Evolutionary conservation across 2,888 invertebrate genomes (phyloP).

Genomic region (Hirtodrosophila alboralis): DNA sequence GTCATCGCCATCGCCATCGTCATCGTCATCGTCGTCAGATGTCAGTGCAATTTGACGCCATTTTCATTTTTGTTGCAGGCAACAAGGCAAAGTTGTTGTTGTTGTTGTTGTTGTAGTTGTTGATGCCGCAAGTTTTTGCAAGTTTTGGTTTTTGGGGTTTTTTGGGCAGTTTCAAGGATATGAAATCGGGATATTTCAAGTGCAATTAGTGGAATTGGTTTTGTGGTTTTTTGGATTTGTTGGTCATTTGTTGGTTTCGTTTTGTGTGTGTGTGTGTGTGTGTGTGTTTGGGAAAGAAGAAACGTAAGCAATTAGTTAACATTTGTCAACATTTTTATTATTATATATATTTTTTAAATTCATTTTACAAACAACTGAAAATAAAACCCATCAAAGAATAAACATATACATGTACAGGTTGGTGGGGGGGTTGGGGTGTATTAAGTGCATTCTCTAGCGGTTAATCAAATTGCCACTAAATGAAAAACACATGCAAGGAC

Average conservation of each 20-base stretch:
- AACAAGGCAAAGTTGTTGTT: conserved; percentile 28
- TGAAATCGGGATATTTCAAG: conserved; percentile 76
- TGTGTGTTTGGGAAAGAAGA: conserved; percentile 43
- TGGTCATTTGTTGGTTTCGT: conserved; percentile 51
- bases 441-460: conserved; percentile 59
- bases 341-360: conserved; percentile 8
- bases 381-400: conserved; percentile 54
- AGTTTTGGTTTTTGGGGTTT: conserved; percentile 19
- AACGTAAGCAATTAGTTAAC: conserved; percentile 68
- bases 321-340: conserved; percentile 32
- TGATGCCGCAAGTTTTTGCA: conserved; percentile 63
- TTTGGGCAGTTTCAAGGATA: conserved; percentile 47
- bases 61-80: conserved; percentile 67
- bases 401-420: conserved; percentile 23
- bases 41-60: conserved; percentile 82
- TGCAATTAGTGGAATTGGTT: conserved; percentile 81
- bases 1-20: conserved; percentile 34
- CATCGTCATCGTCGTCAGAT: conserved; percentile 75
- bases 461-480: conserved; percentile 39
- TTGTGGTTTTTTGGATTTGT: conserved; percentile 41
- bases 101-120: conserved; percentile 34
- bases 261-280: conserved; percentile 26
- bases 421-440: background rate
- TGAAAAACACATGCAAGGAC: conserved; percentile 26
- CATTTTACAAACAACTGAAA: conserved; percentile 47